These are phyloP conservation scores for Odontesthes bonariensis DNA, from an alignment of 2,113 vertebrate genomes.

Conservation along the genomic window DNA sequence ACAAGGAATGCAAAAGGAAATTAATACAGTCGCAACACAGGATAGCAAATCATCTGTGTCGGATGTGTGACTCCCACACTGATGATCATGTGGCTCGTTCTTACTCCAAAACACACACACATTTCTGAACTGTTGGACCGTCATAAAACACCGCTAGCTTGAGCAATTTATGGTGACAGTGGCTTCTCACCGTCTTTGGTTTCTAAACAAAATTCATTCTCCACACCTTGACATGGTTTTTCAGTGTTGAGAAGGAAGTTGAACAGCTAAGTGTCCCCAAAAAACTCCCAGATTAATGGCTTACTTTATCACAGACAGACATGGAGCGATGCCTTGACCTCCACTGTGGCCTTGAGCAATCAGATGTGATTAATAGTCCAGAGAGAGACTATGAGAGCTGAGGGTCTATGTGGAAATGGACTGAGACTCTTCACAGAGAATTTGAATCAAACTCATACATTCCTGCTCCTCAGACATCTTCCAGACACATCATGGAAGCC, in stretches of 20 bases:
- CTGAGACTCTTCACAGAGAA: conserved; percentile 9
- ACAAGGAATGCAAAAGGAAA: neutral
- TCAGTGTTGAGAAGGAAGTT: neutral
- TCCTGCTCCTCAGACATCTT: neutral
- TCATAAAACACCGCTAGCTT: neutral
- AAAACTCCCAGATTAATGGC: conserved; percentile 34
- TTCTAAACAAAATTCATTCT: neutral
- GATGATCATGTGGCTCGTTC: conserved; percentile 10
- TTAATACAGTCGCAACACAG: neutral
- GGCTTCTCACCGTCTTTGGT: neutral
- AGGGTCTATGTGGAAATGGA: conserved; percentile 24
- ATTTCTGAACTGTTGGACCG: neutral
- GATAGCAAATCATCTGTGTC: neutral
- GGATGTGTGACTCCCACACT: conserved; percentile 3
- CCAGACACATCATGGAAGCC: neutral
- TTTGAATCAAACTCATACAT: neutral
- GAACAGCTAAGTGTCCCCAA: neutral
- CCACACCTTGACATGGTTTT: neutral
- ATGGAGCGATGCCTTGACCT: conserved; percentile 38
- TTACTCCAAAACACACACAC: neutral
- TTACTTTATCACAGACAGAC: conserved; percentile 57
- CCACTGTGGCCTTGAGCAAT: conserved; percentile 30
- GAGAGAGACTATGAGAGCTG: conserved; percentile 14
- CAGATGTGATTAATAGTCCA: conserved; percentile 30
- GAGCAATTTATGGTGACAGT: neutral